These are phyloP conservation scores for Brachionichthys hirsutus DNA, from an alignment of 2,113 vertebrate species.

Conservation along the genomic window DNA sequence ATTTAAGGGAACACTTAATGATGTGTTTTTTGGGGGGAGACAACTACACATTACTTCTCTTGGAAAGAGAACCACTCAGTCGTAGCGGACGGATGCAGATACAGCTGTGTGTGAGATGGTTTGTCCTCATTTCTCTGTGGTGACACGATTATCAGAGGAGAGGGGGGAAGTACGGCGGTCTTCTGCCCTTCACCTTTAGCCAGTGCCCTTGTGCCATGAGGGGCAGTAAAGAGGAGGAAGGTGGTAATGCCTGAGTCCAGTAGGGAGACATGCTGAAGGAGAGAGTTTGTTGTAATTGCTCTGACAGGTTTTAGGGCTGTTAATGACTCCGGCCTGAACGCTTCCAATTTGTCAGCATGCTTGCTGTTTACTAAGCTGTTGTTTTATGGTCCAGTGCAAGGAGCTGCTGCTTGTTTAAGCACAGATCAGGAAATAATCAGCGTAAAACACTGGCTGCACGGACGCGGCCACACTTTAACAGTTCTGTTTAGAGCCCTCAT, in stretches of 20 bases:
- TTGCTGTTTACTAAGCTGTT: conserved; percentile 82
- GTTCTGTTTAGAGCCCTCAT: conserved; percentile 54
- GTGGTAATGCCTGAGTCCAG: conserved; percentile 67
- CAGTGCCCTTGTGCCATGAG: conserved; percentile 43
- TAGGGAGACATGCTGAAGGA: conserved; percentile 60
- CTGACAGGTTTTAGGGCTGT: conserved; percentile 78
- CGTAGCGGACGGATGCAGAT: conserved; percentile 64
- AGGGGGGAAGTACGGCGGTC: conserved; percentile 13
- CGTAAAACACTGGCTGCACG: conserved; percentile 65
- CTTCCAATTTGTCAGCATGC: conserved; percentile 80
- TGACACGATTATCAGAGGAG: conserved; percentile 21
- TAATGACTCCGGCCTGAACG: conserved; percentile 76
- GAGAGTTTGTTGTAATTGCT: conserved; percentile 75
- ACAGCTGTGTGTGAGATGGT: conserved; percentile 71
- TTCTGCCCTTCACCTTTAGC: conserved; percentile 53
- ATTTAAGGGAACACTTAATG: conserved; percentile 80
- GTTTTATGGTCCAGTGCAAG: conserved; percentile 78
- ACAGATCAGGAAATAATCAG: conserved; percentile 82
- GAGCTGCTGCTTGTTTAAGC: conserved; percentile 77
- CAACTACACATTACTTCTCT: conserved; percentile 76
- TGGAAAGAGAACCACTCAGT: conserved; percentile 68
- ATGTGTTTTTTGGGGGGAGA: conserved; percentile 74
- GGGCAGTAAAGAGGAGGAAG: conserved; percentile 42
- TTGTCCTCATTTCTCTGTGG: conserved; percentile 49
- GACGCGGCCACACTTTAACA: conserved; percentile 49